Evolutionary conservation across 2,797 vertebrate species (phyloP), one percentile per base, ranked within the genome.

Genomic region (Astyanax mexicanus): DNA sequence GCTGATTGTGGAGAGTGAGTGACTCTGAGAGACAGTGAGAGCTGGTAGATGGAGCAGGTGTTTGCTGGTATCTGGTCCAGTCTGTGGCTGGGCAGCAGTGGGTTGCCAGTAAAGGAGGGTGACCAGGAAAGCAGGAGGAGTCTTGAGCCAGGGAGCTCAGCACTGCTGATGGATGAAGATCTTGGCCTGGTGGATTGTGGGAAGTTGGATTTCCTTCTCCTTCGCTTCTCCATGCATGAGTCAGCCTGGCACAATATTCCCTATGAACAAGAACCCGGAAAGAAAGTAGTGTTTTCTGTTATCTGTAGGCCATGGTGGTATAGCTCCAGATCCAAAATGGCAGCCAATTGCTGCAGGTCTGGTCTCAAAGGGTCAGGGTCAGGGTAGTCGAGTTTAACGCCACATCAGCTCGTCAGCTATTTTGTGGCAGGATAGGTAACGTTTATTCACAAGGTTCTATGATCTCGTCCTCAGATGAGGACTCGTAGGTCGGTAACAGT

Each of bases 41-140:
- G 66, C 77, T 57, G 75, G 61, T 80, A 72, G 57, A 44, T 82
- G 77, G 81, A 83, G 85, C 89, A 88, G 87, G 87, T 89, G 89
- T 84, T 74, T 87, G 81, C 81, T n/a, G n/a, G n/a, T n/a, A 82
- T 87, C 79, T 86, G 84, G 81, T 82, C 77, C 79, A 42, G 60
- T 38, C 60, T 3, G 57, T 4, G 58, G 32, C 81, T 75, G 81
- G 79, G 71, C 58, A 32, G 81, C 62, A 38, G 8, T 51, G 72
- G 74, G 72, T 80, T 77, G 68, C 83, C 81, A 82, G n/a, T 86
- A 84, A 86, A 83, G 62, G 78, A 32, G 0, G 17, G 76, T 82
- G 87, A 89, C 87, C 89, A 84, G 70, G 85, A 79, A 85, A 44
- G 86, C 74, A 37, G 15, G 3, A 72, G 58, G n/a, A n/a, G n/a